Base-by-base conservation (phyloP, 2,888 invertebrate genomes). In the Galerucella pusilla region DNA sequence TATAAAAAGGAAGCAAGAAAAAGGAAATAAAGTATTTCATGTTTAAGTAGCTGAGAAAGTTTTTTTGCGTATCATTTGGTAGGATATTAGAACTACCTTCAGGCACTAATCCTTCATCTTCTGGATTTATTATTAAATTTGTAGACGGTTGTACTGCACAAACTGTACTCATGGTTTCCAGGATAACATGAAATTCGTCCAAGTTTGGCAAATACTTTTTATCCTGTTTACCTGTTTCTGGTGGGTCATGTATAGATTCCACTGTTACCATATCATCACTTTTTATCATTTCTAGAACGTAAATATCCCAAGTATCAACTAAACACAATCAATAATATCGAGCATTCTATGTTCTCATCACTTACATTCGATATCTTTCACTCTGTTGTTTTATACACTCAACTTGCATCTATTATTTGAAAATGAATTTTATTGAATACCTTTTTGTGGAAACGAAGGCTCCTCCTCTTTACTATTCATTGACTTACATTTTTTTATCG, bases 101-200 rank as follows among this genome's bases (percentile, higher is more conserved):
- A 1, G 9, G 57, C 20, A 20, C 11, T 11, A 16, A 16, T 57
- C 16, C 20, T 57, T 20, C 10, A 16, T 57, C 16, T 20, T 16
- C 57, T 20, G 7, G 35, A 42, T 42, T 42, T 42, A 7, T 42
- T 42, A 5, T 42, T 9, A 42, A 42, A 42, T 1, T 7, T 16
- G 16, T 57, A 57, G 57, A 57, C 11, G n/a, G 57, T 20, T n/a
- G 20, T 57, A 16, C n/a, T 9, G 57, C 16, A 57, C 57, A 57
- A 6, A 16, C 57, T 20, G 57, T 57, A 57, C 57, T 57, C 57
- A 57, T 57, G 20, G 57, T 57, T 16, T 57, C 57, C 16, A 57
- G 20, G 16, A 57, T 57, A 2, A 16, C 57, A 57, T 57, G 57
- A 3, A 57, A 57, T 20, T 57, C 57, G 16, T 16, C 10, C 5